A percentile compares a stretch with the other conserved stretches of the same genome.
These are phyloP conservation scores for Augochlora pura DNA, from an alignment of 1,140 invertebrate genomes.

Conservation along the genomic window DNA sequence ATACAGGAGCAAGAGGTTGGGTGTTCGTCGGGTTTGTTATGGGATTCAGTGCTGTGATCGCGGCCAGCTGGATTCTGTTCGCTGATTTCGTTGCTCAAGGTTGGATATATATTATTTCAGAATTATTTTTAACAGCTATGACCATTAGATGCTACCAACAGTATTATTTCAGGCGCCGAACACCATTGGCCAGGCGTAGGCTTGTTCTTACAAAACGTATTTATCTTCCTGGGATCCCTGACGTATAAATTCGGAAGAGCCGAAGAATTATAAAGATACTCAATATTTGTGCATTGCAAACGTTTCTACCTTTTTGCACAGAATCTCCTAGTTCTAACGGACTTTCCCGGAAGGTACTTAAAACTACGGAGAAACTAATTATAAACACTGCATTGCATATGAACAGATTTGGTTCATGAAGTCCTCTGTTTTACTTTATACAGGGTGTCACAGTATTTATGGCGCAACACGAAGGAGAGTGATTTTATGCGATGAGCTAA, in stretches of 20 bases:
- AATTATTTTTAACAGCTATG: neutral
- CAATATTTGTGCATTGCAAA: constrained; percentile 12
- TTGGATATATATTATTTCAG: constrained; percentile 60
- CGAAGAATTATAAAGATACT: constrained; percentile 90
- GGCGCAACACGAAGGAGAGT: neutral
- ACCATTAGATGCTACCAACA: neutral
- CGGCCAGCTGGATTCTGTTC: constrained; percentile 97
- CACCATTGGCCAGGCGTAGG: constrained; percentile 92
- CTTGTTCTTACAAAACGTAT: constrained; percentile 96
- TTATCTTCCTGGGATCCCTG: constrained; percentile 95
- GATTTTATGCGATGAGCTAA: no score
- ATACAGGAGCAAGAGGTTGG: constrained; percentile 95
- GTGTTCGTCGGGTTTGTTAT: constrained; percentile 97
- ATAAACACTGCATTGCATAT: neutral
- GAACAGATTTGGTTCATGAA: constrained; percentile 17
- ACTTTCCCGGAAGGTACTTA: neutral
- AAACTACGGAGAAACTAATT: constrained; percentile 11
- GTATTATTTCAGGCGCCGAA: constrained; percentile 61
- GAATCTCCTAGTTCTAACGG: neutral
- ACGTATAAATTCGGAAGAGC: constrained; percentile 96
- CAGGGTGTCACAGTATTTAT: neutral
- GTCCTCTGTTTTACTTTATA: constrained; percentile 10
- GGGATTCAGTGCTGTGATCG: constrained; percentile 97
- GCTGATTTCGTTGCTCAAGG: constrained; percentile 84
- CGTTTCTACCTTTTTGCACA: constrained; percentile 30